phyloP scores from a whole-genome alignment of 2,113 vertebrate species.

The Syngnathus floridae region DNA sequence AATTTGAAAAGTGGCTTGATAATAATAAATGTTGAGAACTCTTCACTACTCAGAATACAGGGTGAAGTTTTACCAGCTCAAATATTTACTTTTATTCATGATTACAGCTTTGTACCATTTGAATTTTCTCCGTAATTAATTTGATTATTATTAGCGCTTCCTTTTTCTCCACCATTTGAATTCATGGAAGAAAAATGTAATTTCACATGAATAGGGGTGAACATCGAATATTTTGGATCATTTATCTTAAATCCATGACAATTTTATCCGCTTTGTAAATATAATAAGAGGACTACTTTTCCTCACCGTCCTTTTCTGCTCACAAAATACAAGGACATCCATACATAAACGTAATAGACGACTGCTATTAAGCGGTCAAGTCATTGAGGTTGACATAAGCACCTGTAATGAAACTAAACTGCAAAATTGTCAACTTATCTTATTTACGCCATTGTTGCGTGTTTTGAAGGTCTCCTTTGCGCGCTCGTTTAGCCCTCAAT shows the following conservation, averaged over 20 bases:
- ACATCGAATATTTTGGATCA: too few species aligned
- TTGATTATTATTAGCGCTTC: too few species aligned
- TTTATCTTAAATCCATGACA: neutral
- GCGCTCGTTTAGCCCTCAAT: slow-evolving; percentile 37
- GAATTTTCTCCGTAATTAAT: too few species aligned
- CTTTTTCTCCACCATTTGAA: neutral
- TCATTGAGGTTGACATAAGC: slow-evolving; percentile 45
- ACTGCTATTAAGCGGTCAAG: slow-evolving; percentile 36
- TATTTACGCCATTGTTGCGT: slow-evolving; percentile 35
- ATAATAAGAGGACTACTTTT: neutral
- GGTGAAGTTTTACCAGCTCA: neutral
- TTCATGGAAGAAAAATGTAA: neutral
- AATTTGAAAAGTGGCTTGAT: slow-evolving; percentile 27
- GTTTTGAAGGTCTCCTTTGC: slow-evolving; percentile 10
- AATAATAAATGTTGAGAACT: slow-evolving; percentile 25
- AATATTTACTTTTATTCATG: neutral
- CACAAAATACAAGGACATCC: slow-evolving; percentile 10
- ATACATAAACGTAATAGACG: slow-evolving; percentile 24
- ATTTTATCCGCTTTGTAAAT: neutral
- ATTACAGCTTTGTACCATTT: neutral
- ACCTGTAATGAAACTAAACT: slow-evolving; percentile 38
- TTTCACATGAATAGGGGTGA: too few species aligned
- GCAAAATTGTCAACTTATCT: slow-evolving; percentile 20
- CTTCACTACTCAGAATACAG: neutral
- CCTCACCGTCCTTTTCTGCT: neutral